Evolutionary conservation across 1,140 invertebrate genomes (phyloP).

Genomic region (Cheumatopsyche charites): DNA sequence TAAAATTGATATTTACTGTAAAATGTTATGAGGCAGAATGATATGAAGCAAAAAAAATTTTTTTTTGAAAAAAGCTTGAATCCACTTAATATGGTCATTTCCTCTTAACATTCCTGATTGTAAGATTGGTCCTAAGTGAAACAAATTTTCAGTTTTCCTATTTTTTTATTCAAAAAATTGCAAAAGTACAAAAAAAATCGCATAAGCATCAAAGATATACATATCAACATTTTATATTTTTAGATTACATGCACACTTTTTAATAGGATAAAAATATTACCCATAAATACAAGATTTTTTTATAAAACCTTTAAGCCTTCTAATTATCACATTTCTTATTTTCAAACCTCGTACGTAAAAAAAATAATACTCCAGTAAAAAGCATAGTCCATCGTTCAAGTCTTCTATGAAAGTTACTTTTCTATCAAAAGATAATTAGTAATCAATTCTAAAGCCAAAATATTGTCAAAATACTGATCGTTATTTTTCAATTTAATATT

Average conservation of each 20-base stretch:
- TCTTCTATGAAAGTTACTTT: not conserved
- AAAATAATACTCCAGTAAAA: not conserved
- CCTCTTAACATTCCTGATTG: no score
- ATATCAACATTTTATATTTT: not conserved
- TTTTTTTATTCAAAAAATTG: no score
- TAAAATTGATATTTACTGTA: no score
- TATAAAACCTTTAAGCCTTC: no score
- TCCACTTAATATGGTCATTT: no score
- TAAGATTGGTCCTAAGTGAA: no score
- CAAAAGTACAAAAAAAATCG: slow-evolving; percentile 18
- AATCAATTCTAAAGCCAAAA: slow-evolving; percentile 3
- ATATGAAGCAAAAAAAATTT: no score
- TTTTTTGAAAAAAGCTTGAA: no score
- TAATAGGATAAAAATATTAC: not conserved
- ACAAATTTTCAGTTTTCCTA: no score
- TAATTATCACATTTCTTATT: no score
- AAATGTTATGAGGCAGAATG: no score
- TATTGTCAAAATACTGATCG: not conserved
- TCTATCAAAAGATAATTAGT: not conserved
- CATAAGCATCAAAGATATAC: slow-evolving; percentile 9
- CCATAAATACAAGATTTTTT: not conserved
- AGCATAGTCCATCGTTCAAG: not conserved
- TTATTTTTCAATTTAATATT: slow-evolving; percentile 1
- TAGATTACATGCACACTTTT: not conserved
- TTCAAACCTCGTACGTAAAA: not conserved